Evolutionary conservation across 2,888 invertebrate genomes (phyloP).

Genomic region (Drosophila recens): DNA sequence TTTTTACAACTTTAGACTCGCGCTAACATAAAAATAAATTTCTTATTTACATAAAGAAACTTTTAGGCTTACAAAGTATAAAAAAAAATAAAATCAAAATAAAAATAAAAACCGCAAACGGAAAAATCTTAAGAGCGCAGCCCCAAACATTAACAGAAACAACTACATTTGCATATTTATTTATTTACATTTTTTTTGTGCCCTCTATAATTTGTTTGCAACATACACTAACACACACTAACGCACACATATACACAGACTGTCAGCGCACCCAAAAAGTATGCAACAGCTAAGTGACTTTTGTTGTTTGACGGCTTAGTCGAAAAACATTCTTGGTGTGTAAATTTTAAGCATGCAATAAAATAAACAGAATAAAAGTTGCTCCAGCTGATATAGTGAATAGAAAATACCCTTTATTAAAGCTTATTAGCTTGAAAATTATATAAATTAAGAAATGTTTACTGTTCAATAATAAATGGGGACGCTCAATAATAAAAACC

Average conservation of each 20-base stretch:
- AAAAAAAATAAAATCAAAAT: conserved; percentile 33
- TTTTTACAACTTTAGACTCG: conserved; percentile 77
- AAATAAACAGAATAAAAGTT: conserved; percentile 19
- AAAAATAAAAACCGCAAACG: conserved; percentile 64
- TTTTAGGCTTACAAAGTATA: conserved; percentile 61
- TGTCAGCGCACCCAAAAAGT: conserved; percentile 32
- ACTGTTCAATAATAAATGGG: too few species aligned
- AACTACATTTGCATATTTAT: conserved; percentile 76
- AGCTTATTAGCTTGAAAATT: not conserved
- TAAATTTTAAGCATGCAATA: conserved; percentile 56
- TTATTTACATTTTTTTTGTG: conserved; percentile 56
- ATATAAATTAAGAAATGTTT: not conserved
- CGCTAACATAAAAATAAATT: conserved; percentile 78
- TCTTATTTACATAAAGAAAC: conserved; percentile 80
- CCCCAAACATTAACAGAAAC: conserved; percentile 68
- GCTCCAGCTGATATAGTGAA: not conserved
- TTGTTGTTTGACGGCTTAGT: conserved; percentile 66
- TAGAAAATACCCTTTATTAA: conserved; percentile 21
- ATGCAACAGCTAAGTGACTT: conserved; percentile 72
- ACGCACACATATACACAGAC: not conserved
- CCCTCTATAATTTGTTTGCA: conserved; percentile 69
- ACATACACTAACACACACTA: conserved; percentile 30
- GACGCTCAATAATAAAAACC: too few species aligned
- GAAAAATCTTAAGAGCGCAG: conserved; percentile 44
- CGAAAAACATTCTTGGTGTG: conserved; percentile 40